phyloP scores from a whole-genome alignment of 2,797 vertebrate genomes.

The Columba guinea region DNA sequence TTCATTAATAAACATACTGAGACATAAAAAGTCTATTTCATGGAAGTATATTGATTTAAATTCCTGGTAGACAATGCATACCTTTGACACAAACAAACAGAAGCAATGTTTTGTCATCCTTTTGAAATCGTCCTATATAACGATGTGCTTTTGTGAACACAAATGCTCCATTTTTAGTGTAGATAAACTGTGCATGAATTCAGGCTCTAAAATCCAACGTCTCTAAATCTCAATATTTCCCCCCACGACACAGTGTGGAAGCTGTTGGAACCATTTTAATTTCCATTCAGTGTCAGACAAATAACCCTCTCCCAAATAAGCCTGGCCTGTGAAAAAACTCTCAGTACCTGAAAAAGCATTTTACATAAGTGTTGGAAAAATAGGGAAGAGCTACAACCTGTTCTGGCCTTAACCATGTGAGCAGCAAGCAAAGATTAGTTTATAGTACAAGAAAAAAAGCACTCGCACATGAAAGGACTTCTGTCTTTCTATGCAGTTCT shows the following conservation, averaged over 20 bases:
- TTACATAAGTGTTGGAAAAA: neutral
- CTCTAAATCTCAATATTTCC: neutral
- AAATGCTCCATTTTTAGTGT: neutral
- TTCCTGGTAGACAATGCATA: neutral
- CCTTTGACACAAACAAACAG: neutral
- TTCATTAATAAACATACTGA: neutral
- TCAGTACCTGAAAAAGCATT: neutral
- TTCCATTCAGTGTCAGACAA: neutral
- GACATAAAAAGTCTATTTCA: neutral
- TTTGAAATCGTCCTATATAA: neutral
- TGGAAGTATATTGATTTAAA: neutral
- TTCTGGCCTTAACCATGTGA: neutral
- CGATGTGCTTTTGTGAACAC: neutral
- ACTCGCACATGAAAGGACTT: fast-evolving
- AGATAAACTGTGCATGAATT: neutral
- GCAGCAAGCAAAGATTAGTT: neutral
- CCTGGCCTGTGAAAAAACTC: neutral
- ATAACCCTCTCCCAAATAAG: fast-evolving
- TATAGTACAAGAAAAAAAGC: neutral
- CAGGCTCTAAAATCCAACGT: neutral
- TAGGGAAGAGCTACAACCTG: neutral
- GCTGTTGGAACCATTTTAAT: neutral
- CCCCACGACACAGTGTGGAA: neutral
- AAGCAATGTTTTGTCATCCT: neutral
- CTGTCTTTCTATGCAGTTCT: neutral